These are phyloP conservation scores for Bos taurus DNA, from an alignment of 2,113 vertebrate species.

Conservation along the genomic window ARS-UCD2.0 NC_037333.1:84295501-84296000, in stretches of 20 bases:
- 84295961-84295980: not conserved
- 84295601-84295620: not conserved
- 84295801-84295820: not conserved
- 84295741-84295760: not conserved
- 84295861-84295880: not conserved
- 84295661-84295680: not conserved
- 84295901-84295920: not conserved
- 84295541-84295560: not conserved
- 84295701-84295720: not conserved
- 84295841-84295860: not conserved
- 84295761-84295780: not conserved
- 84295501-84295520: not conserved
- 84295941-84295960: not conserved
- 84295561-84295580: not conserved
- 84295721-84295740: rapidly evolving
- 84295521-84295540: not conserved
- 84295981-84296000: not conserved
- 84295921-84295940: not conserved
- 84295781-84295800: not conserved
- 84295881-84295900: not conserved
- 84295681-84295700: not conserved
- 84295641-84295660: not conserved
- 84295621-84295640: not conserved
- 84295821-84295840: not conserved
- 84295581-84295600: not conserved